These are phyloP conservation scores for Chiloscyllium plagiosum DNA, from an alignment of 2,113 vertebrate genomes.

Conservation along the genomic window DNA sequence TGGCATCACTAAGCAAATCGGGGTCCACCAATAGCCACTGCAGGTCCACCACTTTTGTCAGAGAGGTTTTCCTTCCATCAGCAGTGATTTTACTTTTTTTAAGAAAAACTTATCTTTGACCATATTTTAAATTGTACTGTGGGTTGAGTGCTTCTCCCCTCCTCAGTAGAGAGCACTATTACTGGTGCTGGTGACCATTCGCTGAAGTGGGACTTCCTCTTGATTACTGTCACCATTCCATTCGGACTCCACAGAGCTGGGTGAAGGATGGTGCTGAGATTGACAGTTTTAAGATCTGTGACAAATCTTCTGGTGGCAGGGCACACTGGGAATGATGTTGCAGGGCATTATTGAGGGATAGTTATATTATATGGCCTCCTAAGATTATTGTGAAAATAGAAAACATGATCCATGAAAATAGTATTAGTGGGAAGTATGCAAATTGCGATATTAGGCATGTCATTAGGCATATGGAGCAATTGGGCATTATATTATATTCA, in stretches of 20 bases:
- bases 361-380: background rate
- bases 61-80: background rate
- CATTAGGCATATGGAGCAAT: no score
- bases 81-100: background rate
- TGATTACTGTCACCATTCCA: background rate
- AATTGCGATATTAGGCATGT: background rate
- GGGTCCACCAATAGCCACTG: no score
- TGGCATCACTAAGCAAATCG: background rate
- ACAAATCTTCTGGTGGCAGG: no score
- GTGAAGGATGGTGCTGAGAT: no score
- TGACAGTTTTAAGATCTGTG: no score
- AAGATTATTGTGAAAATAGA: background rate
- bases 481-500: background rate
- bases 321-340: background rate
- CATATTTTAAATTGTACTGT: no score
- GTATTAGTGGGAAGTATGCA: background rate
- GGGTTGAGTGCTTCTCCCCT: background rate
- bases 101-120: background rate
- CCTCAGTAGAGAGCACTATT: background rate
- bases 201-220: background rate
- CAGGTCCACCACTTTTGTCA: no score
- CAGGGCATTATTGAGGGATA: background rate
- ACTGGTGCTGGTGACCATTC: background rate
- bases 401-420: background rate
- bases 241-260: background rate